A percentile compares a stretch with the other conserved stretches of the same genome.
phyloP scores from a whole-genome alignment of 2,888 invertebrate genomes.

The Trissolcus brochymenae region DNA sequence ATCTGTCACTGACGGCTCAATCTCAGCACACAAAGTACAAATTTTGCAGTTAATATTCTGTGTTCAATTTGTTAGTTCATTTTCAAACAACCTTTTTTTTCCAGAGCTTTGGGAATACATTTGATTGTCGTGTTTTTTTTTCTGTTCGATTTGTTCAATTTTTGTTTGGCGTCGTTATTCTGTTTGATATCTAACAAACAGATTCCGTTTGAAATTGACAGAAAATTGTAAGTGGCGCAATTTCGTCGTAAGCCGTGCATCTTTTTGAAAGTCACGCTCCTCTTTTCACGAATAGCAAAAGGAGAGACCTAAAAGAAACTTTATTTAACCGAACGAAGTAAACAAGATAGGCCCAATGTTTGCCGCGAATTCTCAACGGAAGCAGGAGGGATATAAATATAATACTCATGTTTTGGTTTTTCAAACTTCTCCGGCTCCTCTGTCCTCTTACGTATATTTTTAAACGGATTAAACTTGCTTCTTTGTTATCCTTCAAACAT shows the following conservation, averaged over 20 bases:
- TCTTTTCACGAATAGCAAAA: constrained; percentile 32
- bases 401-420: constrained; percentile 39
- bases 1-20: not conserved
- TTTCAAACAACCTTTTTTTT: too few species aligned
- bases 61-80: too few species aligned
- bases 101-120: too few species aligned
- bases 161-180: not conserved
- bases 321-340: constrained; percentile 48
- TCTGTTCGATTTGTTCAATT: too few species aligned
- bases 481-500: not conserved
- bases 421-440: constrained; percentile 31
- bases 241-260: constrained; percentile 45
- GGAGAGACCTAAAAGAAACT: constrained; percentile 20
- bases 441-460: constrained; percentile 32
- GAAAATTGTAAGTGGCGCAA: constrained; percentile 26
- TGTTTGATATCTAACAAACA: constrained; percentile 14
- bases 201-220: constrained; percentile 20
- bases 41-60: too few species aligned
- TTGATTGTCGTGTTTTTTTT: too few species aligned
- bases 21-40: too few species aligned
- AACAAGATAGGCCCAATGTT: constrained; percentile 48
- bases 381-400: constrained; percentile 35
- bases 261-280: constrained; percentile 50
- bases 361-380: constrained; percentile 48
- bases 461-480: constrained; percentile 13